Conservation (phyloP, 1,140 invertebrate species). For the Homarus americanus region DNA sequence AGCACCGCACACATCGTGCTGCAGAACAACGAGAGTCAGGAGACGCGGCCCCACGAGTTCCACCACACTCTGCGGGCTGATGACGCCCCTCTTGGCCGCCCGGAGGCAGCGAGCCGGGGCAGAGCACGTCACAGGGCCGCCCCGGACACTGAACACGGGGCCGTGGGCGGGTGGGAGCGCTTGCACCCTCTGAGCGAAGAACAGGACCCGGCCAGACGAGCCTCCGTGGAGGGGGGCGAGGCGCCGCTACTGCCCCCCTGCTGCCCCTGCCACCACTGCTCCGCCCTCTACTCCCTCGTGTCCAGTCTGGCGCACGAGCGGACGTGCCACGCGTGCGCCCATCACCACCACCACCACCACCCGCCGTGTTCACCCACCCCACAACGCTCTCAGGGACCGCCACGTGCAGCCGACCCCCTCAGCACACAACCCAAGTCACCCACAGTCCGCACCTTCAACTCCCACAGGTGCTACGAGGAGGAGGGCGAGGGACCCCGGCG, state of each 20-base stretch:
- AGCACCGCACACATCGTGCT: slow-evolving; percentile 85
- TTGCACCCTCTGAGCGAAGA: not conserved
- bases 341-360: slow-evolving; percentile 42
- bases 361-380: not conserved
- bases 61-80: slow-evolving; percentile 31
- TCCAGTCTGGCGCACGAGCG: slow-evolving; percentile 37
- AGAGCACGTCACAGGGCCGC: slow-evolving; percentile 23
- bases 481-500: not conserved
- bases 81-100: not conserved
- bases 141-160: not conserved
- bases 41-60: slow-evolving; percentile 64
- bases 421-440: slow-evolving; percentile 41
- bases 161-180: slow-evolving; percentile 22
- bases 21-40: slow-evolving; percentile 72
- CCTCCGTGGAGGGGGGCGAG: not conserved
- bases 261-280: slow-evolving; percentile 59
- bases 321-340: slow-evolving; percentile 36
- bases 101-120: slow-evolving; percentile 24
- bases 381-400: not conserved
- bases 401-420: not conserved
- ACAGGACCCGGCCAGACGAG: not conserved
- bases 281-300: slow-evolving; percentile 53
- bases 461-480: slow-evolving; percentile 47
- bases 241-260: not conserved
- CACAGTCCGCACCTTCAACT: slow-evolving; percentile 58